Base-by-base conservation (phyloP, 1,140 invertebrate genomes). In the Trichonephila clavipes region DNA sequence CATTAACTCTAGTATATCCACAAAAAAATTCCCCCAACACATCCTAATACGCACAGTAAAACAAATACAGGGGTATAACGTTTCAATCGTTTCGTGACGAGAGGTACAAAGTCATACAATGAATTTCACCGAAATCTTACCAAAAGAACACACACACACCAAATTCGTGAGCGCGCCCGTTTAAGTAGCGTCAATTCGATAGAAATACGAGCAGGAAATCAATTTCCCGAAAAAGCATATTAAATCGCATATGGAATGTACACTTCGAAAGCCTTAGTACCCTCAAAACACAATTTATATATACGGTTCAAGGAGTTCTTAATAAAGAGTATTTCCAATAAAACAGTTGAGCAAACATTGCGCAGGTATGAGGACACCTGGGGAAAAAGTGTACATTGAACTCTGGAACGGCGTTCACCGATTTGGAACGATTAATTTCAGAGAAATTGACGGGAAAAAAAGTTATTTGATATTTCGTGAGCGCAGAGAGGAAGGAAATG, bases 271-370 rank as follows among this genome's bases (percentile, higher is more conserved):
- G 83, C 8, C 58, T 59, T 85, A 64, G 18, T 88, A 88, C 24
- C 86, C 86, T 28, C 86, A n/a, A 88, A 88, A 88, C 86, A 88
- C 86, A 88, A 66, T 88, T 88, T 88, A 88, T n/a, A 77, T 28
- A 77, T 19, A 28, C 72, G 72, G 28, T 88, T 88, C 86, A 12
- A 64, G 86, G 51, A 85, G 83, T 51, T 85, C 19, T 24, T 12
- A 64, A 88, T 64, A 21, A 40, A 64, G 28, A 28, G 12, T 10
- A 14, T 88, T 88, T 21, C 59, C 24, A 40, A 64, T 51, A 62
- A 34, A 64, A 21, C 86, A 40, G 34, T 61, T 88, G 86, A 40
- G 62, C 62, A 62, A 88, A 88, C 34, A 88, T 64, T 40, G 62
- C 86, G 61, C 24, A 59, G 34, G 21, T 28, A 28, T 12, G 59